Evolutionary conservation across 2,888 invertebrate species (phyloP).

Genomic region (Saturnia pavonia): DNA sequence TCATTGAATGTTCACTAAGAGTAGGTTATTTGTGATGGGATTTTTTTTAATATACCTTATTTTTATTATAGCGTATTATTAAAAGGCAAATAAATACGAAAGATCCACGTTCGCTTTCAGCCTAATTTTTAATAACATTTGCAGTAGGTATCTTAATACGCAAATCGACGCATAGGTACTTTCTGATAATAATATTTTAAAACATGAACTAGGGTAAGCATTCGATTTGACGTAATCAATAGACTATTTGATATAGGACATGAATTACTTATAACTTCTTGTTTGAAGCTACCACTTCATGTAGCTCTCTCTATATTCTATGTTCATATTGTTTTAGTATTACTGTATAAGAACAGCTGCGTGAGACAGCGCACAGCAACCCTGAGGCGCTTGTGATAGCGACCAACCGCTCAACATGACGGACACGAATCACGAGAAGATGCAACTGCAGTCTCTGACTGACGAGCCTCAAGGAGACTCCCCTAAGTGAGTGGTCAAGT

Average conservation of each 20-base stretch:
- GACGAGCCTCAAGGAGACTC: neutral
- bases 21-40: no score
- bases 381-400: neutral
- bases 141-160: neutral
- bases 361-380: neutral
- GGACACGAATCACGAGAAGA: neutral
- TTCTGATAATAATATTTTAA: no score
- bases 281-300: no score
- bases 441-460: neutral
- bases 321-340: no score
- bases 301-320: no score
- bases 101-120: neutral
- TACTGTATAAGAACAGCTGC: neutral
- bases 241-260: no score
- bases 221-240: no score
- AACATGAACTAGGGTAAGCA: no score
- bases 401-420: slow-evolving; percentile 21
- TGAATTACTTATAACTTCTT: no score
- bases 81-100: neutral
- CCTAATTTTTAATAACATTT: neutral
- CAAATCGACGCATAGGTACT: neutral
- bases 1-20: no score
- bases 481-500: neutral
- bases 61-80: neutral
- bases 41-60: no score